These are phyloP conservation scores for Centropristis striata DNA, from an alignment of 2,113 vertebrate species.

Conservation along the genomic window DNA sequence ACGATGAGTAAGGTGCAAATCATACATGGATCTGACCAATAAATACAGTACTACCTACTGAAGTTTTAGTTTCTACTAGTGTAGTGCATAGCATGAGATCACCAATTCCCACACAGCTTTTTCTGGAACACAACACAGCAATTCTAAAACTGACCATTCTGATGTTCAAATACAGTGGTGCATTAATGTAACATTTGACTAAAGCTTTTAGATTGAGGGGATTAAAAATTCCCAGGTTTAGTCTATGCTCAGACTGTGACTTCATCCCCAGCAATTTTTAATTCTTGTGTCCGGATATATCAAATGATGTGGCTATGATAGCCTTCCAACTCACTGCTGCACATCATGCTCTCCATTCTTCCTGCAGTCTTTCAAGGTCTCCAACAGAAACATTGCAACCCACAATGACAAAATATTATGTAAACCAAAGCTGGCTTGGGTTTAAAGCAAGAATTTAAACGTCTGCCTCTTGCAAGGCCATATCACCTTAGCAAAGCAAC, in stretches of 20 bases:
- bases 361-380: slow-evolving; percentile 21
- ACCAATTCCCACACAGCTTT: slow-evolving; percentile 32
- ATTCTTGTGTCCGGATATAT: slow-evolving; percentile 31
- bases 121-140: slow-evolving; percentile 16
- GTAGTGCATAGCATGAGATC: slow-evolving; percentile 14
- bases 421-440: neutral
- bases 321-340: slow-evolving; percentile 1
- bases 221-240: slow-evolving; percentile 60
- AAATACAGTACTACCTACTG: neutral
- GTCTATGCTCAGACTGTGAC: slow-evolving; percentile 29
- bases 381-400: neutral
- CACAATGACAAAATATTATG: neutral
- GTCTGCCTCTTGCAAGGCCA: slow-evolving; percentile 1
- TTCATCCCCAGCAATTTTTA: slow-evolving; percentile 30
- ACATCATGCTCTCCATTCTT: neutral
- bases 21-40: too few species aligned
- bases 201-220: slow-evolving; percentile 54
- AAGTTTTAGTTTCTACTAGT: neutral
- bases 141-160: slow-evolving; percentile 6
- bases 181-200: slow-evolving; percentile 43
- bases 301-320: slow-evolving; percentile 2
- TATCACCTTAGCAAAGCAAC: neutral
- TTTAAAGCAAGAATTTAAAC: neutral
- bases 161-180: slow-evolving; percentile 38
- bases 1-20: too few species aligned